phyloP scores from a whole-genome alignment of 2,888 invertebrate genomes.

The Crossocerus cetratus region DNA sequence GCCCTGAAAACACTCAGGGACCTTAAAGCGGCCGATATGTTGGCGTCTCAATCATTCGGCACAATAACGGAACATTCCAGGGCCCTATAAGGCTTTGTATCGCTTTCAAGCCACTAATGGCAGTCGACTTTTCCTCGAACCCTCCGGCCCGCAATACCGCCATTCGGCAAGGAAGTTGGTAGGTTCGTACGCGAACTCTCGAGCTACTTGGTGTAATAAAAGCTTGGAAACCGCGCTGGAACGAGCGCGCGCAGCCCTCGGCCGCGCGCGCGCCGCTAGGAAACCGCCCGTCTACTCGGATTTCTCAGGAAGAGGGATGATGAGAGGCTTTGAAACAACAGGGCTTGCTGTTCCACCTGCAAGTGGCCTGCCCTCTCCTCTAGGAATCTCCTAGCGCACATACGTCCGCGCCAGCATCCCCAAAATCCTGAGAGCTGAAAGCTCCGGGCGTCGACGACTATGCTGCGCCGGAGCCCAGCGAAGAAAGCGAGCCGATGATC shows the following conservation, averaged over 20 bases:
- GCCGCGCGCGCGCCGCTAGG: not conserved
- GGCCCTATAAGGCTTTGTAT: too few relatives aligned
- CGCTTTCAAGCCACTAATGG: too few relatives aligned
- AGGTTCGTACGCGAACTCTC: slow-evolving; percentile 7
- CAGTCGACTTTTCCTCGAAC: too few relatives aligned
- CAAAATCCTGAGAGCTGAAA: too few relatives aligned
- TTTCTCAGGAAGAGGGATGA: slow-evolving; percentile 6
- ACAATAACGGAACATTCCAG: too few relatives aligned
- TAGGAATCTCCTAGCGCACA: not conserved
- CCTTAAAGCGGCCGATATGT: too few relatives aligned
- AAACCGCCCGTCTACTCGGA: slow-evolving; percentile 10
- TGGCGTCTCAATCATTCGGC: too few relatives aligned
- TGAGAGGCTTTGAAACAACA: slow-evolving; percentile 22
- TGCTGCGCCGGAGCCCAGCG: too few relatives aligned
- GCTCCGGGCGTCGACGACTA: too few relatives aligned
- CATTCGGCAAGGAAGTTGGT: slow-evolving; percentile 4
- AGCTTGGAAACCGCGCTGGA: slow-evolving; percentile 13
- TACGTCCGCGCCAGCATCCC: not conserved
- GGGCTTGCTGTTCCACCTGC: slow-evolving; percentile 3
- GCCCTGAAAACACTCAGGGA: too few relatives aligned
- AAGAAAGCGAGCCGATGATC: too few relatives aligned
- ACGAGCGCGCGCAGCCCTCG: slow-evolving; percentile 1
- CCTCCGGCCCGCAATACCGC: too few relatives aligned
- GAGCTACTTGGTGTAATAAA: slow-evolving; percentile 8
- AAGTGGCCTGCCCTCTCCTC: not conserved